Evolutionary conservation across 2,797 vertebrate species (phyloP), one percentile per base, ranked within the genome.

Genomic region (Schizopygopsis malacanthus): DNA sequence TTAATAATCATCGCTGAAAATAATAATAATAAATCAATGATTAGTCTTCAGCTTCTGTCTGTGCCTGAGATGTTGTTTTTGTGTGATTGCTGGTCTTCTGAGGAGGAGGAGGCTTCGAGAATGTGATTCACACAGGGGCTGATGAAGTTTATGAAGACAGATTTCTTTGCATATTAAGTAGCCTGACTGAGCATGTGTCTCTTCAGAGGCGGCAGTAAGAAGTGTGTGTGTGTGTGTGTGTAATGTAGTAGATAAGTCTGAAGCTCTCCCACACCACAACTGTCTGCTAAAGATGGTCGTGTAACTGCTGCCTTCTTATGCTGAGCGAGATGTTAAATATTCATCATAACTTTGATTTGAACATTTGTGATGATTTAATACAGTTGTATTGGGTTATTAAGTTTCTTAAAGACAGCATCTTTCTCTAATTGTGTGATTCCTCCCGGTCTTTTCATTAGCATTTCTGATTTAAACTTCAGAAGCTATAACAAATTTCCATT

Each of bases 81-180:
- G 73, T 50, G 83, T 77, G 54, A 85, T 79, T 52, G 43, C 61
- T 63, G 86, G 90, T 59, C 39, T 47, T 76, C 85, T 85, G 88
- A 88, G 65, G 86, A 89, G 82, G 50, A 84, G 79, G 88, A 84
- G 87, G 89, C 52, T 69, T 85, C 45, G 92, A 89, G 37, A 77
- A 86, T 69, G 75, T 83, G 81, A 87, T 83, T 73, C 84, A 73
- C 69, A 87, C 50, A 37, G 18, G 25, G 52, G 56, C 61, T 65
- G 76, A 84, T 84, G 86, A 82, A 85, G 78, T 86, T 65, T 85
- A 80, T 79, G 47, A 89, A 88, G 91, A 94, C 93, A 94, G 93
- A 93, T 95, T 94, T 93, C 89, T 82, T 86, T 90, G 95, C 91
- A 94, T 94, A 92, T 93, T 93, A 93, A 94, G 86, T 79, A 93